phyloP scores from a whole-genome alignment of 2,888 invertebrate genomes.

The Dryobotodes eremita region DNA sequence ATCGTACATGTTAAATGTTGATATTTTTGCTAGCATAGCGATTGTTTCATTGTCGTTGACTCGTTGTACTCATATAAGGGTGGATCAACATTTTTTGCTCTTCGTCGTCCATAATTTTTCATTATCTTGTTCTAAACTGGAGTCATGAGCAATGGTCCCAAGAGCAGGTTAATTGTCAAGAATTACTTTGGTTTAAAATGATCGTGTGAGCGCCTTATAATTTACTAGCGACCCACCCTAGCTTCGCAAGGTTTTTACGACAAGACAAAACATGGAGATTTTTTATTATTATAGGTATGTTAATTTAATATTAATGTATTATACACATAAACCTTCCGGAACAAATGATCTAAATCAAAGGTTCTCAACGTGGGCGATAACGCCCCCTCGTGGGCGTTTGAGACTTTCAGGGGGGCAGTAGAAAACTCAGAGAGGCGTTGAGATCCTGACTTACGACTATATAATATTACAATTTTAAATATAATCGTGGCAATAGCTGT shows the following conservation, averaged over 20 bases:
- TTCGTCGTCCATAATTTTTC: neutral
- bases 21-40: slow-evolving; percentile 21
- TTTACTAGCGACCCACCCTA: neutral
- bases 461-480: too few species aligned
- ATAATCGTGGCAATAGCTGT: too few species aligned
- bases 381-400: too few species aligned
- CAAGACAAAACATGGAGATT: neutral
- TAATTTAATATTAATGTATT: neutral
- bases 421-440: too few species aligned
- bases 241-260: neutral
- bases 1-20: slow-evolving; percentile 24
- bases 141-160: neutral
- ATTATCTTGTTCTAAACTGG: neutral
- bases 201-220: too few species aligned
- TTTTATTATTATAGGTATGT: neutral
- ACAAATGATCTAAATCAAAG: neutral
- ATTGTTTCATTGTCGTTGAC: slow-evolving; percentile 15
- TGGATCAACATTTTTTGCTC: slow-evolving; percentile 19
- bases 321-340: neutral
- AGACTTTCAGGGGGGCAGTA: too few species aligned
- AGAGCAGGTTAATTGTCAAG: neutral
- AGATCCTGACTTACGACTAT: too few species aligned
- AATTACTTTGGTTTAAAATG: neutral
- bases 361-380: too few species aligned
- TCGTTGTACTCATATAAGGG: neutral